These are phyloP conservation scores for Tragelaphus imberbis DNA, from an alignment of 2,113 vertebrate species.

Conservation along the genomic window DNA sequence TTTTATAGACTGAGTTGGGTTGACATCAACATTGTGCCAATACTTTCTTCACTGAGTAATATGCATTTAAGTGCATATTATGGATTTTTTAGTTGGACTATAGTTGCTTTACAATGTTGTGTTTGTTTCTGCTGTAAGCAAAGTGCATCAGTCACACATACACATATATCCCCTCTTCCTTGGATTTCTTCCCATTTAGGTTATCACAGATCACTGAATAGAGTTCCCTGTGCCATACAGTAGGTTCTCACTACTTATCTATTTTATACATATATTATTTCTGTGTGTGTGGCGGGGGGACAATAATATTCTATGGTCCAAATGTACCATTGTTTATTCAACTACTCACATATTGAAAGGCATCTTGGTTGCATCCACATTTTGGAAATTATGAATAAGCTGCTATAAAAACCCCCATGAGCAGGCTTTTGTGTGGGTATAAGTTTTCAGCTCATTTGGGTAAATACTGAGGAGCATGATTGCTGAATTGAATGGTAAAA, in stretches of 20 bases:
- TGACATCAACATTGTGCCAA: not conserved
- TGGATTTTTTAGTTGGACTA: not conserved
- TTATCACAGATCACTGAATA: not conserved
- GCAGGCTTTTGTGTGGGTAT: not conserved
- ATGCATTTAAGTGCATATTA: not conserved
- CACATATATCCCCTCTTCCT: not conserved
- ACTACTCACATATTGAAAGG: not conserved
- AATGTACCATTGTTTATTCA: not conserved
- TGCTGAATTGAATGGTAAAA: not conserved
- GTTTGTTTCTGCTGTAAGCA: not conserved
- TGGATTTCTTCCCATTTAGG: not conserved
- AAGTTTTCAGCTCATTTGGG: not conserved
- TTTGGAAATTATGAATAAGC: not conserved
- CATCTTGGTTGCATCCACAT: not conserved
- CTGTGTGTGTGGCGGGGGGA: accelerated
- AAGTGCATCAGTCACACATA: not conserved
- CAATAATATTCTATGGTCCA: not conserved
- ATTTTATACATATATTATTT: not conserved
- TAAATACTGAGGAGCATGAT: not conserved
- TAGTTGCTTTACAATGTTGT: not conserved
- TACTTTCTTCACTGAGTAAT: not conserved
- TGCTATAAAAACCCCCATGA: not conserved
- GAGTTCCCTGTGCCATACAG: not conserved
- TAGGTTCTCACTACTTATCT: not conserved
- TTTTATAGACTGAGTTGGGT: not conserved